A percentile compares a stretch with the other conserved stretches of the same genome.
Evolutionary conservation across 2,888 invertebrate genomes (phyloP).

Genomic region (Ornithoptera alexandrae): DNA sequence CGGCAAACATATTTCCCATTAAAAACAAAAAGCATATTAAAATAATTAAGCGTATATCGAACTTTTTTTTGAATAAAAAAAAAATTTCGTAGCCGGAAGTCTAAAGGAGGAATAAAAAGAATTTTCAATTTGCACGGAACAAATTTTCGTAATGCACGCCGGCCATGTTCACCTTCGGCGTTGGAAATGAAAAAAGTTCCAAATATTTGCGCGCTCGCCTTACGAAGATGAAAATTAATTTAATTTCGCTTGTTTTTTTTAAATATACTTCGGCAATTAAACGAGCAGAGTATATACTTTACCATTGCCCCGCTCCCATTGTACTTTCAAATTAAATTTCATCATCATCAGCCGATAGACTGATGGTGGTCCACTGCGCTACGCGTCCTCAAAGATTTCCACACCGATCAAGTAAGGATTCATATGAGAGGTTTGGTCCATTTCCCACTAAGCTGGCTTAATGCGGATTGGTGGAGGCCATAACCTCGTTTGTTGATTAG

Average conservation of each 20-base stretch:
- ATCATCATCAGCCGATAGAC: no score
- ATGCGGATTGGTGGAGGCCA: no score
- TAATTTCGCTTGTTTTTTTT: background rate
- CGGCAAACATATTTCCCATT: background rate
- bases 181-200: conserved; percentile 21
- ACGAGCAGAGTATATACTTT: background rate
- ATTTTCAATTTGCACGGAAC: conserved; percentile 25
- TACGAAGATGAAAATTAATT: conserved; percentile 15
- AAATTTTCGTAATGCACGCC: conserved; percentile 25
- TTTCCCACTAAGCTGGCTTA: no score
- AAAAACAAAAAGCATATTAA: background rate
- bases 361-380: no score
- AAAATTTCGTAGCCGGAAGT: conserved; percentile 8
- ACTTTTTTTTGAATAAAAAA: conserved; percentile 11
- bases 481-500: no score
- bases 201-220: conserved; percentile 17
- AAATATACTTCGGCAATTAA: background rate
- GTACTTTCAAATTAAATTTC: no score
- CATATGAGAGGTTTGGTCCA: no score
- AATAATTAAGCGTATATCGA: background rate
- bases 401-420: no score
- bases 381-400: no score
- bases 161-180: conserved; percentile 17
- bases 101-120: conserved; percentile 14
- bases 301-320: no score